Base-by-base conservation (phyloP, 2,888 invertebrate species). In the Drosophila conformis region DNA sequence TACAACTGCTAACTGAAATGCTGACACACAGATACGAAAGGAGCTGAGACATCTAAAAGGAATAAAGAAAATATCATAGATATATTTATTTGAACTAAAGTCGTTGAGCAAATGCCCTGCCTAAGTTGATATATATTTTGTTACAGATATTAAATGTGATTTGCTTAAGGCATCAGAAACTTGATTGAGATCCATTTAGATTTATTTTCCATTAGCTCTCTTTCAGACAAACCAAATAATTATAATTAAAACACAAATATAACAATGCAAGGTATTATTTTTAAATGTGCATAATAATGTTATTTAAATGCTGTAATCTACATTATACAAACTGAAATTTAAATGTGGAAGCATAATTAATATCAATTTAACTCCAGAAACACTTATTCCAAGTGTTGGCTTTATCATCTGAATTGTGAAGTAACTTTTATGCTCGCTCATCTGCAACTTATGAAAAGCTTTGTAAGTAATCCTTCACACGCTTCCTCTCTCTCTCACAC, bases 1-100 rank as follows among this genome's bases (percentile, higher is more conserved):
- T 82, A 77, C 82, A 88, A 82, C 75, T 70, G 78, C 73, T 73
- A 82, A 88, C 76, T 80, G 79, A 82, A 86, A 87, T 80, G 89
- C 83, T 86, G 89, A 89, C 89, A 83, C 68, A 70, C 86, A 76
- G 77, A 78, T 71, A 67, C 70, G 49, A 69, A 49, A 38, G 8
- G 11, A 42, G n/a, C 42, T 21, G 13, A 2, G 8, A 46, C 15
- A 25, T 46, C 15, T 8, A 15, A 46, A 15, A 46, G 15, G 21
- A 25, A 21, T 46, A 21, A 21, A 21, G 15, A 21, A 46, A 21
- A 46, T 15, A 46, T 46, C 21, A 15, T 8, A 8, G 15, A 25
- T 46, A 46, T 18, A 4, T 4, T 10, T 4, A 46, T 8, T 21
- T 25, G 1, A 15, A 46, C 21, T 46, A 46, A 15, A 46, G 46